A percentile compares a stretch with the other conserved stretches of the same genome.
phyloP scores from a whole-genome alignment of 2,888 invertebrate genomes.

The Erynnis tages region DNA sequence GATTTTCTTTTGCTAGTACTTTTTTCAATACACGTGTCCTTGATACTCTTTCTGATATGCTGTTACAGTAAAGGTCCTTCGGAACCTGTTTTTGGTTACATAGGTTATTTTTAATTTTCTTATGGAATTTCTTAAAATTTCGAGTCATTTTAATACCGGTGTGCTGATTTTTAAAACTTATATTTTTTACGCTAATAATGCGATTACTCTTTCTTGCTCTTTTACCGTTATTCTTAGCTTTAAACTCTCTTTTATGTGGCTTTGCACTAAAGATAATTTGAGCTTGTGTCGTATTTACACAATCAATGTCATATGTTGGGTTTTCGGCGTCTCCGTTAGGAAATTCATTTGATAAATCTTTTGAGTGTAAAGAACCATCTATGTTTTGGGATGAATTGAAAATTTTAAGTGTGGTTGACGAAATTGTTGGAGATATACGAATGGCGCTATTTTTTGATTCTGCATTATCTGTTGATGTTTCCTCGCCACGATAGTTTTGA shows the following conservation, averaged over 20 bases:
- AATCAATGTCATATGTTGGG: slow-evolving; percentile 2
- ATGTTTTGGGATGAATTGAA: background rate
- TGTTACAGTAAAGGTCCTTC: slow-evolving; percentile 38
- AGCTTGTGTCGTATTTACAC: slow-evolving; percentile 41
- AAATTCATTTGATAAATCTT: background rate
- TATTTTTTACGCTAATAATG: slow-evolving; percentile 38
- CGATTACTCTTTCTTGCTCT: slow-evolving; percentile 39
- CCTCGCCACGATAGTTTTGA: background rate
- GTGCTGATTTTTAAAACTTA: slow-evolving; percentile 46
- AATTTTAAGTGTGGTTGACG: background rate
- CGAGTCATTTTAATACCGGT: slow-evolving; percentile 34
- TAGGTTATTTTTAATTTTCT: slow-evolving; percentile 22
- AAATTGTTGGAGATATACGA: background rate
- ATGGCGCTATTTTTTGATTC: background rate
- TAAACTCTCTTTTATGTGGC: slow-evolving; percentile 30
- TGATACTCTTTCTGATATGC: slow-evolving; percentile 43
- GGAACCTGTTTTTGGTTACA: slow-evolving; percentile 32
- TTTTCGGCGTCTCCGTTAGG: background rate
- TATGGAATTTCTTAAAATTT: slow-evolving; percentile 36
- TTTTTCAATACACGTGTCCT: slow-evolving; percentile 46
- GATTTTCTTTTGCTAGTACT: slow-evolving; percentile 48
- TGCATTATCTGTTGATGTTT: background rate
- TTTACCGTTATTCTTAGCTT: slow-evolving; percentile 30
- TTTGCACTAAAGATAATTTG: slow-evolving; percentile 40
- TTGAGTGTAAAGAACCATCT: too few relatives aligned